Base-by-base conservation (phyloP, 2,888 invertebrate species). In the Slavum lentiscoides region DNA sequence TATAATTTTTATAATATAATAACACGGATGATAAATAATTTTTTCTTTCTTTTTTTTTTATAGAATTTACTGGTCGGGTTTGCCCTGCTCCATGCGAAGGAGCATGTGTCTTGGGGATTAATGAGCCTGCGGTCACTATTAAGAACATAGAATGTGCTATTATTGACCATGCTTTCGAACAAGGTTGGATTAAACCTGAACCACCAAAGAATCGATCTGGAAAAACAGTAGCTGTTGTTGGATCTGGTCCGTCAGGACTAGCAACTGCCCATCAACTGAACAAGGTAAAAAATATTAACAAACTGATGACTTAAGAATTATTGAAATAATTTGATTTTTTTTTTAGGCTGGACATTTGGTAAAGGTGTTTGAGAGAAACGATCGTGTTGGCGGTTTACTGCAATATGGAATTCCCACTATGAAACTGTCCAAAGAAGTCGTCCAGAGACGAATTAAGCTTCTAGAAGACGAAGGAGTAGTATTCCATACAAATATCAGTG, bases 131-230 rank as follows among this genome's bases (percentile, higher is more conserved):
- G 17, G 99, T 99, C 39, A 98, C 98, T 83, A 99, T 99, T 87
- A 99, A 99, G 88, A 97, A 97, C 87, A 98, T 99, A 85, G 99
- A 99, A 88, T 98, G 98, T 87, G 92, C 98, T 81, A 99, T 99
- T 86, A 98, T 99, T 84, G 99, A 99, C 88, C 92, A 97, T 88
- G 99, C 97, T 17, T 99, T 96, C 87, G 96, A 97, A 86, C 92
- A 94, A 87, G 97, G 97, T 7, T 97, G 96, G 97, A 94, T 98
- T 84, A 88, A 89, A 74, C 93, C 98, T 0, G 91, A 94, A 87
- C 90, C 91, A 58, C 97, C 97, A 0, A 87, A 88, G 13, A 85
- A 87, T 39, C 90, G 95, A 80, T 94, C 94, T 59, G 95, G 93
- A 19, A 94, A 93, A 85, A 90, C 91, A 30, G 92, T 97, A 0